These are phyloP conservation scores for Malurus leucopterus DNA, from an alignment of 2,797 vertebrate genomes.

Conservation along the genomic window DNA sequence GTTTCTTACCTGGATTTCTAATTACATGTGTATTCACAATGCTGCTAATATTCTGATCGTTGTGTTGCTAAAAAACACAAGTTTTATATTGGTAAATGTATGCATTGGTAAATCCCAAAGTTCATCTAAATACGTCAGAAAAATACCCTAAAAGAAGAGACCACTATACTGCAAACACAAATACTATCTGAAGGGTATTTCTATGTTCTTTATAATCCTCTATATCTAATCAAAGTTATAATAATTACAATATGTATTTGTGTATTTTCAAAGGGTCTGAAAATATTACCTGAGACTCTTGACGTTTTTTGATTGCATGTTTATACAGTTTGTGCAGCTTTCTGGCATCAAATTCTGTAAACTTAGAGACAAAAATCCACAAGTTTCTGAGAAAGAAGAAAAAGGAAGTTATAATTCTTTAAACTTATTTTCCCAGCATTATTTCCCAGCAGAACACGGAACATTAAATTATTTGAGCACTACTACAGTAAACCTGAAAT, in stretches of 20 bases:
- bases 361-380: conserved; percentile 99
- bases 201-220: not conserved
- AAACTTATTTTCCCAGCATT: not conserved
- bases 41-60: conserved; percentile 85
- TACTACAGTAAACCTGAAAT: not conserved
- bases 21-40: conserved; percentile 79
- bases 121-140: not conserved
- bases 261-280: not conserved
- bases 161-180: not conserved
- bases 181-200: not conserved
- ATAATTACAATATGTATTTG: not conserved
- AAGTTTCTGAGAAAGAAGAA: conserved; percentile 82
- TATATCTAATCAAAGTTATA: not conserved
- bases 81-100: not conserved
- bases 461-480: not conserved
- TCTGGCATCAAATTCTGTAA: conserved; percentile 98
- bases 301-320: conserved; percentile 97
- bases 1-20: conserved; percentile 86
- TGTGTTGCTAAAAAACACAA: conserved; percentile 76
- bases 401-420: not conserved
- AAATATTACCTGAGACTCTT: conserved; percentile 87
- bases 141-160: not conserved
- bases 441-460: not conserved
- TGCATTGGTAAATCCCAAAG: not conserved
- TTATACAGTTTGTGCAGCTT: conserved; percentile 97